Conservation (phyloP, 92 coral and sea anemone genomes). For the Paramuricea clavata region DNA sequence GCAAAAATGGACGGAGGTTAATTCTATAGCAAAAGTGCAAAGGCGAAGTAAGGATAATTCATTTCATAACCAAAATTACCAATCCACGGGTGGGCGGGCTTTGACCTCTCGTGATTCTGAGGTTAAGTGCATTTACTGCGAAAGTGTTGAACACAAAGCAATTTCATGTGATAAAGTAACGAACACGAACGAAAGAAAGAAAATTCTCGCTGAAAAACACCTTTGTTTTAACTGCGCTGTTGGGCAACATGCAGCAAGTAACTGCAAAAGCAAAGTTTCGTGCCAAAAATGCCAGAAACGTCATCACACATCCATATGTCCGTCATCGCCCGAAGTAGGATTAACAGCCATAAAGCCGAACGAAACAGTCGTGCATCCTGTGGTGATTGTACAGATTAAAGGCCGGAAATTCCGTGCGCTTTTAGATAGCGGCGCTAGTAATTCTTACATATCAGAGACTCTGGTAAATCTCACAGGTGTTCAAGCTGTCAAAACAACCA, state of each 20-base stretch:
- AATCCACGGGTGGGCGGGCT: background rate
- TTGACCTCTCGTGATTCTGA: background rate
- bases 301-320: slow-evolving; percentile 40
- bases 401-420: slow-evolving; percentile 76
- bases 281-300: slow-evolving; percentile 23
- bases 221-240: slow-evolving; percentile 48
- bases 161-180: slow-evolving; percentile 34
- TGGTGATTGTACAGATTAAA: slow-evolving; percentile 68
- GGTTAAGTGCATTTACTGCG: slow-evolving; percentile 50
- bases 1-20: slow-evolving; percentile 56
- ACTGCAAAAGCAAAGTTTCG: slow-evolving; percentile 31
- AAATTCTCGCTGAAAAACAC: slow-evolving; percentile 25
- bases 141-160: slow-evolving; percentile 39
- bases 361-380: slow-evolving; percentile 63
- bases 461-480: slow-evolving; percentile 8
- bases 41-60: background rate
- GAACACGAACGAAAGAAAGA: slow-evolving; percentile 33
- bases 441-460: slow-evolving; percentile 53
- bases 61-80: slow-evolving; percentile 2
- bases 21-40: slow-evolving; percentile 11
- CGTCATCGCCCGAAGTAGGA: slow-evolving; percentile 3
- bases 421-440: slow-evolving; percentile 72
- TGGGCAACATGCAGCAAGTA: slow-evolving; percentile 40
- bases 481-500: background rate
- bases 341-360: slow-evolving; percentile 10